Evolutionary conservation across 2,888 invertebrate species (phyloP).

Genomic region (Drosophila vallismaia): DNA sequence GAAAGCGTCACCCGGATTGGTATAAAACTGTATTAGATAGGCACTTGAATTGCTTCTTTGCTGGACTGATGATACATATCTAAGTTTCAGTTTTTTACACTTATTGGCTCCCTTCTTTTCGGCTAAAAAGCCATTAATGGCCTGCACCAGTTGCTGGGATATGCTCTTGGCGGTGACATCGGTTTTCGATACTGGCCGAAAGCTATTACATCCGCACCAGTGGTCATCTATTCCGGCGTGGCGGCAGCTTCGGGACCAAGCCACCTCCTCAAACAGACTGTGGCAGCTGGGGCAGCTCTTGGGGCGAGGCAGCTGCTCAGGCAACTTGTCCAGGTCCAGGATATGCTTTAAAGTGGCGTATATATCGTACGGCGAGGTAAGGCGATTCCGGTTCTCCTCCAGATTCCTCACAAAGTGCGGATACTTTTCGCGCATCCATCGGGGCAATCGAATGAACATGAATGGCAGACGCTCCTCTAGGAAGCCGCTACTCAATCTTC

Average conservation of each 20-base stretch:
- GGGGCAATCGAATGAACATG: slow-evolving; percentile 88
- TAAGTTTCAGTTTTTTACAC: slow-evolving; percentile 51
- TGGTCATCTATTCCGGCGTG: slow-evolving; percentile 88
- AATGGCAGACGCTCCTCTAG: slow-evolving; percentile 91
- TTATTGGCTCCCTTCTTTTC: slow-evolving; percentile 52
- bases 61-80: slow-evolving; percentile 14
- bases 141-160: slow-evolving; percentile 51
- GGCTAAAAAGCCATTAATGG: slow-evolving; percentile 65
- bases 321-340: slow-evolving; percentile 46
- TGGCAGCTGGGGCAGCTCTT: slow-evolving; percentile 87
- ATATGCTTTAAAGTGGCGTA: slow-evolving; percentile 55
- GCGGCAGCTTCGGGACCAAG: slow-evolving; percentile 87
- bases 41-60: not conserved
- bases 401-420: slow-evolving; percentile 85
- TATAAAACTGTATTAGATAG: slow-evolving; percentile 26
- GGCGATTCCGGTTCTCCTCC: slow-evolving; percentile 86
- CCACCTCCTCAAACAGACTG: slow-evolving; percentile 87
- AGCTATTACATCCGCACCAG: slow-evolving; percentile 90
- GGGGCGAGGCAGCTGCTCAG: slow-evolving; percentile 39
- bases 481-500: slow-evolving; percentile 88
- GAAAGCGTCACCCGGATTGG: slow-evolving; percentile 24
- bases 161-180: slow-evolving; percentile 22
- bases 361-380: slow-evolving; percentile 83
- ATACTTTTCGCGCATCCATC: slow-evolving; percentile 86
- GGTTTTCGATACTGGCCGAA: slow-evolving; percentile 67